Base-by-base conservation (phyloP, 2,888 invertebrate species). In the Tachina lurida region DNA sequence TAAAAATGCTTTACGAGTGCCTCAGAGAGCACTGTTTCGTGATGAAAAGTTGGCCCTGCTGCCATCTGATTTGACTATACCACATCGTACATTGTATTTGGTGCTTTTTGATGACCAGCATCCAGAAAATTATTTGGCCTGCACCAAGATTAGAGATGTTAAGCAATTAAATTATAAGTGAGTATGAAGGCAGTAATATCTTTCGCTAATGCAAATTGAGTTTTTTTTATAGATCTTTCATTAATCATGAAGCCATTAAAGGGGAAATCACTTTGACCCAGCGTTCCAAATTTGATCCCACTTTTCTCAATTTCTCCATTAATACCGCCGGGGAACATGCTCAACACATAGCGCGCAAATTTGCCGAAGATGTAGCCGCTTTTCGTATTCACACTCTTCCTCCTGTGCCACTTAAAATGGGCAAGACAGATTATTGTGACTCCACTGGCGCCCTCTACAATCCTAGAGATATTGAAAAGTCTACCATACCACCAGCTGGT, bases 251-350 rank as follows among this genome's bases (percentile, higher is more conserved):
- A 58, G 98, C 98, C 7, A 95, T 98, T 31, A 95, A 95, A 89
- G 98, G 98, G 0, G 95, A 95, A 73, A 94, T 98, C 3, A 95
- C 95, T 12, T 94, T 98, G 84, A 94, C 94, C 0, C 98, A 98
- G 92, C 95, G 95, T 47, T 97, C 97, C 0, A 96, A 95, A 39
- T 97, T 96, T 91, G 96, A 97, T 92, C 96, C 97, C 0, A 97
- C 97, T 0, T 96, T 96, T 94, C 93, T 96, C 0, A 95, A 95
- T 90, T 95, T 97, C 89, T 95, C 95, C 54, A 91, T 96, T 43
- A 94, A 94, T 0, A 94, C 96, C 0, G 93, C 96, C 0, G 94
- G 95, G 88, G 94, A 95, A 65, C 94, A 95, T 88, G 93, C 95
- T 78, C 95, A 96, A 92, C 89, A 89, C n/a, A 95, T 95, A 1